Conservation (phyloP, 2,888 invertebrate species). For the Sialis fuliginosa region DNA sequence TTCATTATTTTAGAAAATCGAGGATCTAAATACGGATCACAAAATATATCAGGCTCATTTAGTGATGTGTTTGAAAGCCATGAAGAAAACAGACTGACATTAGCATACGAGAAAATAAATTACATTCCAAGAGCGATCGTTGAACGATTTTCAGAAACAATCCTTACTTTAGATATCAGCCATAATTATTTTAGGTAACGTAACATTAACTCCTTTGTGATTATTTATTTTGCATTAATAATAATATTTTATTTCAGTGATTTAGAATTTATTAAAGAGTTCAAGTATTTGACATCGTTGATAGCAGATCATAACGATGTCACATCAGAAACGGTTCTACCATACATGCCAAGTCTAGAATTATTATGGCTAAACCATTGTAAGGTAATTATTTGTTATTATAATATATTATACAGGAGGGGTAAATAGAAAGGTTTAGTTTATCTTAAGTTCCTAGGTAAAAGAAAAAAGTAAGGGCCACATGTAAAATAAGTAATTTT, state of each 20-base stretch:
- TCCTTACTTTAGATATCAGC: slow-evolving; percentile 51
- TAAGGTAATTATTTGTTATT: slow-evolving; percentile 30
- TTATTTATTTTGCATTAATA: slow-evolving; percentile 5
- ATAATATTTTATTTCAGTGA: slow-evolving; percentile 33
- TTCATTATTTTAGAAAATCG: slow-evolving; percentile 1
- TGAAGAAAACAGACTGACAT: slow-evolving; percentile 37
- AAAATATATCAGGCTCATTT: background rate
- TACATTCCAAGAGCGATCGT: slow-evolving; percentile 45
- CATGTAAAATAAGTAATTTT: too few species aligned
- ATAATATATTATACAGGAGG: background rate
- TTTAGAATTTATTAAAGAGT: slow-evolving; percentile 51
- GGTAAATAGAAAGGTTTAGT: too few species aligned
- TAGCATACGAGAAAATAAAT: slow-evolving; percentile 51
- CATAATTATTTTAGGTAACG: slow-evolving; percentile 53
- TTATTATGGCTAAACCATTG: slow-evolving; percentile 62
- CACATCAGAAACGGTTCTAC: slow-evolving; percentile 48
- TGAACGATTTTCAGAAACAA: slow-evolving; percentile 38
- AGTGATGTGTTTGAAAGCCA: slow-evolving; percentile 17
- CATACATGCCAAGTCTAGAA: slow-evolving; percentile 50
- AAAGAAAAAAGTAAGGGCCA: too few species aligned
- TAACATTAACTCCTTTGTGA: background rate
- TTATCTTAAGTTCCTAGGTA: too few species aligned
- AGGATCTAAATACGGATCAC: background rate
- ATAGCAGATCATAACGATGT: slow-evolving; percentile 69
- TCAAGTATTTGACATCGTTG: slow-evolving; percentile 53